phyloP scores from a whole-genome alignment of 2,797 vertebrate genomes.

The Hyperoplus immaculatus region DNA sequence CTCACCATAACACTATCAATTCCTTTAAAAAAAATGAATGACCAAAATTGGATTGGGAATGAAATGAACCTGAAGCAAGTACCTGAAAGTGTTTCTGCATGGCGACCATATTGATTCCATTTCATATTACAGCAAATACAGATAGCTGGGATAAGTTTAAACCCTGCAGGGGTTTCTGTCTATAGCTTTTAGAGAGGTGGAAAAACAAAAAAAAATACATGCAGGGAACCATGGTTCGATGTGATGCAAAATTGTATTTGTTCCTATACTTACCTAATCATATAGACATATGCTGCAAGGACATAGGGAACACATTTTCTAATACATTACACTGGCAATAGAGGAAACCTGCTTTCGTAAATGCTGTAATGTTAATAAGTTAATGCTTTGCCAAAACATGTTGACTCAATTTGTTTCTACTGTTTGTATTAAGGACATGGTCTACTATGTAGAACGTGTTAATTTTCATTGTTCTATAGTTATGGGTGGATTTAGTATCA shows the following conservation, averaged over 20 bases:
- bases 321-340: neutral
- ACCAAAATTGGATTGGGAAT: slow-evolving; percentile 35
- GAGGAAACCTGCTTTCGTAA: neutral
- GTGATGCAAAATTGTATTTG: slow-evolving; percentile 23
- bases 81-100: slow-evolving; percentile 60
- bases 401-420: neutral
- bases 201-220: slow-evolving; percentile 19
- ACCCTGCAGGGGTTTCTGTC: slow-evolving; percentile 38
- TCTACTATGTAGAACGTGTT: neutral
- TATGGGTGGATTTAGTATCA: neutral
- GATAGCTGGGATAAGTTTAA: slow-evolving; percentile 51
- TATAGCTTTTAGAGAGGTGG: slow-evolving; percentile 33
- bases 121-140: slow-evolving; percentile 52
- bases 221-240: slow-evolving; percentile 26
- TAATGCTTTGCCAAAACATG: neutral
- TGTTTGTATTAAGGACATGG: neutral
- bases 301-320: neutral
- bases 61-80: slow-evolving; percentile 53
- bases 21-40: slow-evolving; percentile 35
- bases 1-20: slow-evolving; percentile 10
- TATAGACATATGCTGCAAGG: neutral
- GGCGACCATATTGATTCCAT: slow-evolving; percentile 65
- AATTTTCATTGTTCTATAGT: neutral
- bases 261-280: neutral
- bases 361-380: neutral